Evolutionary conservation across 2,113 vertebrate genomes (phyloP).

Genomic region (Aegotheles bennettii): DNA sequence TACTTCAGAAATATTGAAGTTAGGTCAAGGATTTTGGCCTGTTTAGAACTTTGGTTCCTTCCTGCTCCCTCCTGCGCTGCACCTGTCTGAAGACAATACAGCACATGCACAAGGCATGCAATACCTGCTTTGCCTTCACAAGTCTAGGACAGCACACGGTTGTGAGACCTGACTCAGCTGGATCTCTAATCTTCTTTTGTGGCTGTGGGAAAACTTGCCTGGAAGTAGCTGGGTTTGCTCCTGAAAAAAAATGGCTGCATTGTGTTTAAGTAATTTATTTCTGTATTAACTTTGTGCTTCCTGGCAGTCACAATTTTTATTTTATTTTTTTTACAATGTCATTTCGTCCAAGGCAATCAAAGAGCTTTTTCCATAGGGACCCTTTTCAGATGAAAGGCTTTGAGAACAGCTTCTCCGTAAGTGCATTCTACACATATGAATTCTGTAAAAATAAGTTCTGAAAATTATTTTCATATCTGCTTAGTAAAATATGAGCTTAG

Average conservation of each 20-base stretch:
- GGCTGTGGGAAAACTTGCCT: background rate
- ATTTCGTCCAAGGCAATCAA: background rate
- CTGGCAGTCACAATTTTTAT: background rate
- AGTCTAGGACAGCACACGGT: background rate
- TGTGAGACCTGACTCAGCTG: background rate
- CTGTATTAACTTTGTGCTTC: background rate
- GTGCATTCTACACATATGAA: background rate
- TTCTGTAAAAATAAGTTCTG: slow-evolving; percentile 32
- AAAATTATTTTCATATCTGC: background rate
- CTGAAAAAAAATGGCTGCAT: background rate
- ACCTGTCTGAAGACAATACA: accelerated
- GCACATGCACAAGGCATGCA: background rate
- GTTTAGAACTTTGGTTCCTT: background rate
- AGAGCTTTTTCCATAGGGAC: background rate
- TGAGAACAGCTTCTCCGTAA: background rate
- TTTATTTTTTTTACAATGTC: background rate
- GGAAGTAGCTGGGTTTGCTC: background rate
- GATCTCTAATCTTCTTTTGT: background rate
- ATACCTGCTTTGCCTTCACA: background rate
- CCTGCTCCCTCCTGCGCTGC: background rate
- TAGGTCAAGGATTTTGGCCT: background rate
- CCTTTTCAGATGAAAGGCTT: background rate
- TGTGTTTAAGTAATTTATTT: background rate
- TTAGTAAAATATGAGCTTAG: slow-evolving; percentile 31
- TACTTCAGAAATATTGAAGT: background rate